Conservation (phyloP, 1,140 invertebrate species). For the Anastrepha ludens region DNA sequence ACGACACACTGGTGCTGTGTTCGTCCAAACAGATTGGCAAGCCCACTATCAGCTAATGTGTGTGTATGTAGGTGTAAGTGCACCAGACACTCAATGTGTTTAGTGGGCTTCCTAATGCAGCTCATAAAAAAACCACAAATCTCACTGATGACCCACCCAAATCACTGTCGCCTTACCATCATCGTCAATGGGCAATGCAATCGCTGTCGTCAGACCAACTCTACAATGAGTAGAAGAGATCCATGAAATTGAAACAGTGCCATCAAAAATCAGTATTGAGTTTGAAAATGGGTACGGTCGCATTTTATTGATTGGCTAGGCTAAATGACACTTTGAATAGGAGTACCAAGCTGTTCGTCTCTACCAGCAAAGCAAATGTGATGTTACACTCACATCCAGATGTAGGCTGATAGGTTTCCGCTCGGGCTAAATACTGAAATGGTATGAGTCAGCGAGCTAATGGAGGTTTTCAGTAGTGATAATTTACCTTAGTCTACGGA, state of each 20-base stretch:
- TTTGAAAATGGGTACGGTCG: not conserved
- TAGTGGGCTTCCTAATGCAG: not conserved
- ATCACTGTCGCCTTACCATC: not conserved
- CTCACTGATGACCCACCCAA: not conserved
- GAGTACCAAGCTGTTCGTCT: too few species aligned
- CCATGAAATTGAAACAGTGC: not conserved
- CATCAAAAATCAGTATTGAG: slow-evolving; percentile 28
- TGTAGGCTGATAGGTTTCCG: too few species aligned
- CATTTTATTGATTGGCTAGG: not conserved
- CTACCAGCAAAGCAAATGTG: too few species aligned
- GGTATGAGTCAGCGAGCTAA: too few species aligned
- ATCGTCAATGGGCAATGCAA: not conserved
- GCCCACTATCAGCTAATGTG: too few species aligned
- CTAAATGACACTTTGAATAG: not conserved
- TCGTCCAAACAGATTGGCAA: not conserved
- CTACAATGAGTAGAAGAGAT: not conserved
- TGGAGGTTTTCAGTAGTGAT: too few species aligned
- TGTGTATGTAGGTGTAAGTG: not conserved
- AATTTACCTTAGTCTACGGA: too few species aligned
- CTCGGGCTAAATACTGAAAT: too few species aligned
- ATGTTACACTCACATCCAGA: too few species aligned
- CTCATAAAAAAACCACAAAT: slow-evolving; percentile 19
- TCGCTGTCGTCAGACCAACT: not conserved
- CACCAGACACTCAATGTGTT: not conserved
- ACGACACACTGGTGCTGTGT: not conserved